A percentile compares a stretch with the other conserved stretches of the same genome.
Evolutionary conservation across 2,113 vertebrate species (phyloP).

Genomic region (Spilogale gracilis): DNA sequence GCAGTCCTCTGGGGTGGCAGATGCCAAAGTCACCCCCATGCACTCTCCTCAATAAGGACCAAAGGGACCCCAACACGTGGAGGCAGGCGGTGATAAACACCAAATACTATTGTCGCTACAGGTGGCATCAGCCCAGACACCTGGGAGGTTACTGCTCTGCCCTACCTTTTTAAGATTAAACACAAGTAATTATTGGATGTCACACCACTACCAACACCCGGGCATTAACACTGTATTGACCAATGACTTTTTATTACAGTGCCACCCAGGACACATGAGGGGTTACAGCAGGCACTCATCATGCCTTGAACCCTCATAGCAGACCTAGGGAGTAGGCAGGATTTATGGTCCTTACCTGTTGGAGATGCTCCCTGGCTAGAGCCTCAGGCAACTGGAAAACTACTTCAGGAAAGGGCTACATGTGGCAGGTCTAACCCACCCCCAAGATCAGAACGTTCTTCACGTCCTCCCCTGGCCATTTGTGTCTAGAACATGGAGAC

Average conservation of each 20-base stretch:
- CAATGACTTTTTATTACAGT: background rate
- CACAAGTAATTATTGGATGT: background rate
- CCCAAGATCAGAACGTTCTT: too few relatives aligned
- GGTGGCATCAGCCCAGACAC: background rate
- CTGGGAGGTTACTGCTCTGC: background rate
- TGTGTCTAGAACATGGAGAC: background rate
- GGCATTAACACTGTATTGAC: background rate
- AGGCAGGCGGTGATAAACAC: background rate
- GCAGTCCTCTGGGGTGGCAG: background rate
- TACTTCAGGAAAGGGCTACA: background rate
- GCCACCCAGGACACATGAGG: background rate
- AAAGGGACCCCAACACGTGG: rapidly evolving
- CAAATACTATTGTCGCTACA: background rate
- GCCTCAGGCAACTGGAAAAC: background rate
- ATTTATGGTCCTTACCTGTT: background rate
- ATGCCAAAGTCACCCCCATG: background rate
- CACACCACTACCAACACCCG: background rate
- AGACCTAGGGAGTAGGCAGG: background rate
- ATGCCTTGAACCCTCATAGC: background rate
- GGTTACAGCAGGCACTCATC: background rate
- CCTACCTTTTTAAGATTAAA: background rate
- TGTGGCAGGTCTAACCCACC: background rate
- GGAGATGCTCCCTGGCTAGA: background rate
- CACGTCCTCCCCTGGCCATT: background rate
- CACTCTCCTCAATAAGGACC: background rate